These are phyloP conservation scores for Podarcis cretensis DNA, from an alignment of 2,113 vertebrate species.

Conservation along the genomic window DNA sequence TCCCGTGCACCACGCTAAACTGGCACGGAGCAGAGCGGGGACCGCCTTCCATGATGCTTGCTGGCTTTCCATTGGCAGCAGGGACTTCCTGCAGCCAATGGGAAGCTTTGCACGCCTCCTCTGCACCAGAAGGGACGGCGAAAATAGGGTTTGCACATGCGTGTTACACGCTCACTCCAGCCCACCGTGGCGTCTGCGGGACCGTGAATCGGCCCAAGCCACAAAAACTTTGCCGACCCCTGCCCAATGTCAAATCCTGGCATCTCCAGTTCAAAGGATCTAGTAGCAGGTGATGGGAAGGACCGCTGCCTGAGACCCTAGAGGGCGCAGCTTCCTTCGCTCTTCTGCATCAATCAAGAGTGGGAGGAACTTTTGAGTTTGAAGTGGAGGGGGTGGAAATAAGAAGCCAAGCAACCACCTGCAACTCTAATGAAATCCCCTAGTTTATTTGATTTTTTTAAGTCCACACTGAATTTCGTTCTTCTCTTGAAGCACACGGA, in stretches of 20 bases:
- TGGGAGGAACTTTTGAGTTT: neutral
- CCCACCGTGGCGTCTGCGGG: too few species aligned
- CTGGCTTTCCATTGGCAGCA: too few species aligned
- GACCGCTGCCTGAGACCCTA: neutral
- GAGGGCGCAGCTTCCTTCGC: neutral
- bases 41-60: too few species aligned
- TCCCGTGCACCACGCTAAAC: rapidly evolving
- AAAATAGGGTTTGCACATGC: too few species aligned
- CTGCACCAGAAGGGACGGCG: rapidly evolving
- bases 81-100: too few species aligned
- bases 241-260: too few species aligned
- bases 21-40: too few species aligned
- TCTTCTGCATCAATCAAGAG: neutral
- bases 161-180: too few species aligned
- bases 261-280: too few species aligned
- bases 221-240: too few species aligned
- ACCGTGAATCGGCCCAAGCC: too few species aligned
- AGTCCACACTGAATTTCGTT: neutral
- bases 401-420: neutral
- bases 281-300: neutral
- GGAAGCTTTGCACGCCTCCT: too few species aligned
- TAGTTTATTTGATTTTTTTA: neutral
- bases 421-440: neutral
- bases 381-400: neutral
- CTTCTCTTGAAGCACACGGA: neutral